Conservation (phyloP, 2,797 vertebrate species). For the Sebastes umbrosus region DNA sequence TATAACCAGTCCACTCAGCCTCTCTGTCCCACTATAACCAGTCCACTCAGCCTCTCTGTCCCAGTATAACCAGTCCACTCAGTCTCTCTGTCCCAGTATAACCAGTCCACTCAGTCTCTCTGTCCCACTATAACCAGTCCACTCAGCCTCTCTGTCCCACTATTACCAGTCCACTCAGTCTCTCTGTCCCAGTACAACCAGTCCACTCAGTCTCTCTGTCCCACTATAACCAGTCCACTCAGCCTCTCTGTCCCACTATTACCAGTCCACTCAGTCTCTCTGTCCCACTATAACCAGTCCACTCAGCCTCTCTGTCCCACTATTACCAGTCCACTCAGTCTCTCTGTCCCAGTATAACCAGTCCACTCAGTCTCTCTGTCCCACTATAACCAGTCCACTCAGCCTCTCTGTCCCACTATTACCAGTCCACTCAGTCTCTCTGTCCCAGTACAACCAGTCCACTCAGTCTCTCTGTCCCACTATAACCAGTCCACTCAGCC, state of each 20-base stretch:
- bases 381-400: background rate
- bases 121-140: background rate
- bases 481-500: background rate
- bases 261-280: background rate
- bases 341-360: background rate
- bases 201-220: background rate
- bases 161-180: background rate
- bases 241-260: fast-evolving
- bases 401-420: background rate
- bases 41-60: background rate
- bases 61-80: background rate
- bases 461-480: background rate
- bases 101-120: background rate
- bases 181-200: background rate
- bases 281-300: background rate
- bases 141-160: background rate
- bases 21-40: background rate
- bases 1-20: background rate
- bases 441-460: background rate
- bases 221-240: background rate
- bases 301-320: background rate
- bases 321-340: background rate
- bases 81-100: background rate
- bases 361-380: background rate
- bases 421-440: background rate